Evolutionary conservation across 92 coral and sea anemone species (phyloP), one percentile per base, ranked within the genome.

Genomic region (Palythoa heliodiscus): DNA sequence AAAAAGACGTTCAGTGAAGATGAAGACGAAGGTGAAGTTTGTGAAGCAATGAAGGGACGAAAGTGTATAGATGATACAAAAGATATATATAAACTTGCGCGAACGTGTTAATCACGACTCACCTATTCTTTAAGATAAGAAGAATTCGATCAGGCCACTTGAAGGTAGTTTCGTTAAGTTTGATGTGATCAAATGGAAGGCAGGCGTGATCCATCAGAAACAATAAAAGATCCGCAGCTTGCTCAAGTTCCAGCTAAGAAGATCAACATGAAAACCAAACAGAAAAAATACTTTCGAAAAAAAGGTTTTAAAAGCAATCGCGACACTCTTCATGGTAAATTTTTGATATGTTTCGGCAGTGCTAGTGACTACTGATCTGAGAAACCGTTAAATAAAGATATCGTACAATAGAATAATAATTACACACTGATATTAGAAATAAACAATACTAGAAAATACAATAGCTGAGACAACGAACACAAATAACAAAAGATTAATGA

Each of bases 121-220:
- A 92, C 98, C 98, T 96, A 89, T 89, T 87, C 82, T 86, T 84
- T 52, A 95, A 86, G 50, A 95, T 88, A 10, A 95, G 98, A 7
- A 88, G 73, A 61, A 95, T 82, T 14, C 97, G 95, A 3, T 93
- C 92, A 25, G 98, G 98, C 98, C 98, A 95, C 4, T 89, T 93
- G 81, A 95, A 95, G 13, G 98, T 95, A 13, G 98, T 95, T 82
- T 95, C 98, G 77, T 95, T 95, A 50, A 95, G 79, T 25, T 88
- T 92, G 40, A 95, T 88, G 79, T 95, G 98, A 75, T 95, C 98
- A 9, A 86, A 88, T 17, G 93, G 75, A 37, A 93, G 87, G 78
- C 88, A 89, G 29, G 98, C 89, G 91, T 95, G 98, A 82, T 95
- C 98, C 98, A 95, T 95, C 24, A 95, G 63, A 82, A 95, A 95